Conservation (phyloP, 2,797 vertebrate genomes). For the Lerista edwardsae region DNA sequence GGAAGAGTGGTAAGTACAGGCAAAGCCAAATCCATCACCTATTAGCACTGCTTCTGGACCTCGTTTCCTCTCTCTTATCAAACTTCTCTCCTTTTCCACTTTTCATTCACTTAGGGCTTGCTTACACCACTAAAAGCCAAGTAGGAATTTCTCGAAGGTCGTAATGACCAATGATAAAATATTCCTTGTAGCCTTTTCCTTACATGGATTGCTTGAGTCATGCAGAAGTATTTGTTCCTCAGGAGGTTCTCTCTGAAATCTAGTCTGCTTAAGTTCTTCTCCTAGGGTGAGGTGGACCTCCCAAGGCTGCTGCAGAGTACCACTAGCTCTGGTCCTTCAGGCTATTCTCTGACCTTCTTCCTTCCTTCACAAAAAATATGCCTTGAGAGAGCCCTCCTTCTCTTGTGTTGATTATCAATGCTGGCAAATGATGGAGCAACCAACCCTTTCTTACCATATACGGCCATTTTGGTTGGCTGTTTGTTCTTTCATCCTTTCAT, state of each 20-base stretch:
- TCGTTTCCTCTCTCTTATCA: not conserved
- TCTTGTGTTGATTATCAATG: too few species aligned
- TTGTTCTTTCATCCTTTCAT: not conserved
- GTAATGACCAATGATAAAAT: not conserved
- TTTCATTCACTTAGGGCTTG: not conserved
- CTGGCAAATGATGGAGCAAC: not conserved
- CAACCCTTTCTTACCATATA: not conserved
- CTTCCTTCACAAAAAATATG: not conserved
- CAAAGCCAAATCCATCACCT: not conserved
- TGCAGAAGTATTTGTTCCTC: not conserved
- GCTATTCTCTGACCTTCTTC: not conserved
- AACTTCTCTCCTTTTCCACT: not conserved
- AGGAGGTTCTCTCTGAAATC: not conserved
- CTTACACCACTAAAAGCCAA: not conserved
- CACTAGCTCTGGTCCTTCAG: not conserved
- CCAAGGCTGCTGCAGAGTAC: not conserved
- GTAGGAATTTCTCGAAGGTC: not conserved
- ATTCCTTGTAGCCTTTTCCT: not conserved
- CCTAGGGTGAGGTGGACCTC: not conserved
- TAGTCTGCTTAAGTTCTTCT: not conserved
- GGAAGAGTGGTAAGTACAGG: slow-evolving; percentile 90
- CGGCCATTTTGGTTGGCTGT: not conserved
- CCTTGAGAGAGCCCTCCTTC: too few species aligned
- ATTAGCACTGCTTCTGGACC: not conserved
- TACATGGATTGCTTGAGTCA: not conserved